Conservation (phyloP, 1,140 invertebrate species). For the Dryas iulia region DNA sequence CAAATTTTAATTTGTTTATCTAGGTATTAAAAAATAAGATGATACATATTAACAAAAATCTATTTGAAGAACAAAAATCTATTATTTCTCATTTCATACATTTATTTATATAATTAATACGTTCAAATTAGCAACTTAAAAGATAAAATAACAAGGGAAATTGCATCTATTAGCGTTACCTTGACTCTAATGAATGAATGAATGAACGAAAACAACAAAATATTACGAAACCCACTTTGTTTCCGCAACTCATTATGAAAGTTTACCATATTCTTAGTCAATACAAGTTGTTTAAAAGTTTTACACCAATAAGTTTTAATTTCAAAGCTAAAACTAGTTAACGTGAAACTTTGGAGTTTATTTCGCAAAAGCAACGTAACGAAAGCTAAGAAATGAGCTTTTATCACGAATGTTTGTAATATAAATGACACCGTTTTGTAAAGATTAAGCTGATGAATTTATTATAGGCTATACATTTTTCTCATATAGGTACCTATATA, state of each 20-base stretch:
- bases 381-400: slow-evolving; percentile 32
- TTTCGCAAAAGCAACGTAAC: slow-evolving; percentile 7
- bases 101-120: too few relatives aligned
- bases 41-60: too few relatives aligned
- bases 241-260: neutral
- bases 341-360: neutral
- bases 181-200: neutral
- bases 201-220: neutral
- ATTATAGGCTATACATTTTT: neutral
- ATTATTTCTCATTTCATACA: too few relatives aligned
- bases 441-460: neutral
- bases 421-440: neutral
- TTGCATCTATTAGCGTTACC: too few relatives aligned
- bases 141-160: too few relatives aligned
- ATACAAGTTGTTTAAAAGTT: neutral
- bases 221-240: neutral
- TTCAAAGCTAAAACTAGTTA: slow-evolving; percentile 2
- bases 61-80: too few relatives aligned
- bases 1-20: too few relatives aligned
- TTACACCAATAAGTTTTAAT: neutral
- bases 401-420: slow-evolving; percentile 35
- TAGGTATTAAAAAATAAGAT: too few relatives aligned
- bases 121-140: too few relatives aligned
- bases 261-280: neutral
- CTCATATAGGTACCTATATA: too few relatives aligned